Base-by-base conservation (phyloP, 2,888 invertebrate genomes). In the Tipula helvola region DNA sequence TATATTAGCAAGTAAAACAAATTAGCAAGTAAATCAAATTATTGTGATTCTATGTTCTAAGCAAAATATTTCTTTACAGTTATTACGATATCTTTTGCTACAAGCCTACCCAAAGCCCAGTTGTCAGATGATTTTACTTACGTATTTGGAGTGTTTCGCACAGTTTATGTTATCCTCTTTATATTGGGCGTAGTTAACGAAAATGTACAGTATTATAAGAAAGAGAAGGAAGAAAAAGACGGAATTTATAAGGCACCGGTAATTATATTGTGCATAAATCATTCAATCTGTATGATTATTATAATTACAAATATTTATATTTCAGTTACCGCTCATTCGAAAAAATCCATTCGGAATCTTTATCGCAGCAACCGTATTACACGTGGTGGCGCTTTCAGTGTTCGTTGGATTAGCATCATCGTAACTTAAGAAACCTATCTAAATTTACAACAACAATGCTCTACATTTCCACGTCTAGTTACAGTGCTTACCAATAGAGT, bases 1-100 rank as follows among this genome's bases (percentile, higher is more conserved):
- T 89, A 96, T 97, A 88, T 92, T 97, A 89, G 97, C 95, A 91
- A 96, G 97, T 97, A 91, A 93, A 96, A 94, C n/a, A n/a, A n/a
- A n/a, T n/a, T 88, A 86, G 2, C 2, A 42, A 10, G 5, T 39
- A 39, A 39, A 42, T 71, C 28, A 4, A 36, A 2, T 83, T n/a
- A n/a, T 47, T 5, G 13, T 2, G 13, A 47, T 2, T 2, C 2
- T 2, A 13, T 5, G 7, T n/a, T n/a, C 13, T 47, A 13, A 47
- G n/a, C n/a, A n/a, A n/a, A 47, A 2, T 47, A n/a, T 47, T 47
- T 1, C 2, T 47, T 47, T 47, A 47, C 47, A 71, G 71, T 71
- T 5, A 71, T 71, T 1, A 71, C 71, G 71, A 71, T 71, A 18
- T 71, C 28, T 10, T 71, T 71, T 28, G 5, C 71, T 2, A 28